Base-by-base conservation (phyloP, 2,113 vertebrate species). In the Bufo bufo region DNA sequence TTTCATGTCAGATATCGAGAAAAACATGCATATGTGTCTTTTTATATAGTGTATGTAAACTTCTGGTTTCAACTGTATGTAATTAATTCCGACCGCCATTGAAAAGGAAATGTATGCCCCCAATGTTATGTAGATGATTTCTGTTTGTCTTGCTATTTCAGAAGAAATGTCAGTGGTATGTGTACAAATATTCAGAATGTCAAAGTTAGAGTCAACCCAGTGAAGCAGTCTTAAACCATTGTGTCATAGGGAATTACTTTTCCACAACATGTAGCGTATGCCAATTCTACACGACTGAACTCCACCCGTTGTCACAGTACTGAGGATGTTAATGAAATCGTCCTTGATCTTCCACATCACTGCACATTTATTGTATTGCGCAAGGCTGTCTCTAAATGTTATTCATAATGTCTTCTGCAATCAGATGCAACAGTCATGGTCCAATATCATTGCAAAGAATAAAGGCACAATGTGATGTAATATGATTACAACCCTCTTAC, bases 181-280 rank as follows among this genome's bases (percentile, higher is more conserved):
- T 47, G 23, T 87, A 79, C n/a, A 81, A 81, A 86, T 69, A 86
- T 86, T 86, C 71, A 58, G 69, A 85, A 78, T 54, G 74, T 50
- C 75, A 79, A 65, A 63, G 43, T 63, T 43, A n/a, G 58, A 77
- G 71, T 14, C 43, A 20, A 3, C 45, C 84, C 43, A 58, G 47
- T 56, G 17, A 87, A 23, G 54, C 49, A 74, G 86, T 63, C 66
- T 59, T 3, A 59, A 23, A 54, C n/a, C 50, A 20, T 43, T 82
- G 78, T 82, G 86, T 82, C 77, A 75, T 74, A 72, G 61, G 19
- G 78, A 81, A 58, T 47, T 47, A 71, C 17, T 72, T 87, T 82
- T 81, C 77, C 61, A 52, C 13, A 63, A 79, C 17, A 75, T 50
- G 72, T 52, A 50, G 1, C 20, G 6, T 49, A 80, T 72, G 77